Evolutionary conservation across 2,113 vertebrate genomes (phyloP).

Genomic region (Lates calcarifer): DNA sequence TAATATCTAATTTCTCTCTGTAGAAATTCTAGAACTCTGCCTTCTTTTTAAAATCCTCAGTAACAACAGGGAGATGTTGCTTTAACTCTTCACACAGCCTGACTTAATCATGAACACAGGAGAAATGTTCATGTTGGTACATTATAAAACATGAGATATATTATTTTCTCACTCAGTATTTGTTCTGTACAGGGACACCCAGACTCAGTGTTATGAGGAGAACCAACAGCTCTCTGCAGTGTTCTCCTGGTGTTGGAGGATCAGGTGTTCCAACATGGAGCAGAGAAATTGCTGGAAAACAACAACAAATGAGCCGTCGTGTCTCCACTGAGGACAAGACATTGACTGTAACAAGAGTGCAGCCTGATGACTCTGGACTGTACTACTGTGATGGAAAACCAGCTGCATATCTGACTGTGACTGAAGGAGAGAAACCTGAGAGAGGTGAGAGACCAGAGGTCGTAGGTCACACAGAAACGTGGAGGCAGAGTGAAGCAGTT

Average conservation of each 20-base stretch:
- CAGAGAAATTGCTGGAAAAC: not conserved
- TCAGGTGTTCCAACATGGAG: not conserved
- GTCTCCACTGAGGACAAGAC: not conserved
- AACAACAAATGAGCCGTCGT: accelerated
- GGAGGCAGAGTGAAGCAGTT: no score
- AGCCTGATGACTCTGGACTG: slow-evolving; percentile 15
- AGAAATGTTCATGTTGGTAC: no score
- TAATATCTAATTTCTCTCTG: no score
- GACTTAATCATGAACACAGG: no score
- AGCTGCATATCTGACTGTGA: slow-evolving; percentile 27
- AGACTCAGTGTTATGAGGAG: not conserved
- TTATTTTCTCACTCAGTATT: not conserved
- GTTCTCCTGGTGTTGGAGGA: not conserved
- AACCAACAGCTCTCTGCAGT: not conserved
- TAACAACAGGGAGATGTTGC: no score
- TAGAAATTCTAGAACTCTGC: no score
- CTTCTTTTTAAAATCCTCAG: no score
- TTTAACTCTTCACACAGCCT: no score
- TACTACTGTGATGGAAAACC: slow-evolving; percentile 25
- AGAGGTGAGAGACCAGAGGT: not conserved
- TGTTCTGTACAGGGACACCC: not conserved
- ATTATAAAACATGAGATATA: no score
- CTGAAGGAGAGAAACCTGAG: not conserved
- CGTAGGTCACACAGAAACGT: no score
- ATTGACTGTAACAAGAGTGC: not conserved